These are phyloP conservation scores for Hecatera dysodea DNA, from an alignment of 2,888 invertebrate genomes.

Conservation along the genomic window DNA sequence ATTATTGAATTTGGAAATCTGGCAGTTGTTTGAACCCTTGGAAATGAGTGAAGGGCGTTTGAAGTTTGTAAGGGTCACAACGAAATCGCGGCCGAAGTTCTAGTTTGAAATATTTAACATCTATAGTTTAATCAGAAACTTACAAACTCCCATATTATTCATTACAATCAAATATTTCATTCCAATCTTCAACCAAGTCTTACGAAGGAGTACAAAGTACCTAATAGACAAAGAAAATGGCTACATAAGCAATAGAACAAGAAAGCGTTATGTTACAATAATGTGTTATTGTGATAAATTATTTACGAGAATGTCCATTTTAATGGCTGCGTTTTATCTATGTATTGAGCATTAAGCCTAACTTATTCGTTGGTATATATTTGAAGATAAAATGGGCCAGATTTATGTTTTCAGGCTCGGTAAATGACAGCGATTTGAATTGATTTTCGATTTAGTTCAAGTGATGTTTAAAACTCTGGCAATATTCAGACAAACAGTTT, in stretches of 20 bases:
- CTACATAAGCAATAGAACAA: slow-evolving; percentile 49
- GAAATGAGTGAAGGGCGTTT: too few species aligned
- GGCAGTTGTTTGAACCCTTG: too few species aligned
- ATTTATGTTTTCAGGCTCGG: slow-evolving; percentile 37
- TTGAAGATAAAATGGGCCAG: slow-evolving; percentile 48
- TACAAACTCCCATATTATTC: slow-evolving; percentile 12
- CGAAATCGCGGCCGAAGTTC: too few species aligned
- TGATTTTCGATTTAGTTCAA: slow-evolving; percentile 51
- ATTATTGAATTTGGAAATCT: too few species aligned
- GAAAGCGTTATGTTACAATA: slow-evolving; percentile 38
- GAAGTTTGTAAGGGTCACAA: too few species aligned
- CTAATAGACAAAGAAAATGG: slow-evolving; percentile 41
- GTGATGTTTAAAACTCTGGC: slow-evolving; percentile 4
- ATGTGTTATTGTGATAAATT: slow-evolving; percentile 61
- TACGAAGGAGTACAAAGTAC: slow-evolving; percentile 21
- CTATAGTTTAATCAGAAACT: not conserved
- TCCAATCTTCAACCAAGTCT: too few species aligned
- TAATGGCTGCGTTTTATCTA: slow-evolving; percentile 42
- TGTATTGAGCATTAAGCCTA: slow-evolving; percentile 42
- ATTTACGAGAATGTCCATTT: slow-evolving; percentile 55
- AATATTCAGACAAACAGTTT: not conserved
- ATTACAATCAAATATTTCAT: too few species aligned
- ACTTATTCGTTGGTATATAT: slow-evolving; percentile 45
- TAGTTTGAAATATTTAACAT: too few species aligned
- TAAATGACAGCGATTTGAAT: slow-evolving; percentile 52